A percentile compares a stretch with the other conserved stretches of the same genome.
phyloP scores from a whole-genome alignment of 2,888 invertebrate genomes.

The Dinocampus coccinellae region DNA sequence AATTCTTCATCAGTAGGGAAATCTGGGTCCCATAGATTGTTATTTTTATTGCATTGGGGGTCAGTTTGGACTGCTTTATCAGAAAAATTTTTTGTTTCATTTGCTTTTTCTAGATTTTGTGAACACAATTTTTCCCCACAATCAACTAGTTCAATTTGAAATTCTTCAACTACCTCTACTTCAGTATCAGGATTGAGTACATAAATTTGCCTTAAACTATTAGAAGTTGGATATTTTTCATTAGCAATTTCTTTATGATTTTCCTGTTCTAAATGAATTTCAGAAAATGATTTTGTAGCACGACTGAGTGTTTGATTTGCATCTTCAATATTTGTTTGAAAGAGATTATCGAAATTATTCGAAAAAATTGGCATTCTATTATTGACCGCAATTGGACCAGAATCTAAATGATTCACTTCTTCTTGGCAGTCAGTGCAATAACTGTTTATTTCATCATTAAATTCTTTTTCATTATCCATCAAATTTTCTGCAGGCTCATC shows the following conservation, averaged over 20 bases:
- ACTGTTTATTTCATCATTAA: background rate
- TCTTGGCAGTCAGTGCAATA: background rate
- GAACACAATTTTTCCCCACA: background rate
- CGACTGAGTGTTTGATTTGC: background rate
- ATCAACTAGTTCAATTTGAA: background rate
- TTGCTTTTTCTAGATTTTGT: too few species aligned
- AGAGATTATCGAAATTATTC: background rate
- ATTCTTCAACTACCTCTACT: background rate
- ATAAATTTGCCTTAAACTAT: background rate
- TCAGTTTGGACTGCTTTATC: conserved; percentile 17
- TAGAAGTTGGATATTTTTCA: background rate
- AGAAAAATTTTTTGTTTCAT: background rate
- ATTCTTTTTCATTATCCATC: background rate
- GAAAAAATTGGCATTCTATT: background rate
- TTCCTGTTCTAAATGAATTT: conserved; percentile 5
- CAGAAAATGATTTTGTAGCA: conserved; percentile 13
- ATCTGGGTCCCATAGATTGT: conserved; percentile 10
- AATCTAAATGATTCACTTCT: background rate
- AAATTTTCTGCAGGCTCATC: background rate
- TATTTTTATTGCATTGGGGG: background rate
- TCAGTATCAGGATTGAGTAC: background rate
- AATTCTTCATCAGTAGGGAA: conserved; percentile 17
- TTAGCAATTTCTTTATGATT: background rate
- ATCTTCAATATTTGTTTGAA: background rate
- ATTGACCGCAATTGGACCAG: background rate